Evolutionary conservation across 2,888 invertebrate species (phyloP), one percentile per base, ranked within the genome.

Genomic region (Sclerodermus sp.): DNA sequence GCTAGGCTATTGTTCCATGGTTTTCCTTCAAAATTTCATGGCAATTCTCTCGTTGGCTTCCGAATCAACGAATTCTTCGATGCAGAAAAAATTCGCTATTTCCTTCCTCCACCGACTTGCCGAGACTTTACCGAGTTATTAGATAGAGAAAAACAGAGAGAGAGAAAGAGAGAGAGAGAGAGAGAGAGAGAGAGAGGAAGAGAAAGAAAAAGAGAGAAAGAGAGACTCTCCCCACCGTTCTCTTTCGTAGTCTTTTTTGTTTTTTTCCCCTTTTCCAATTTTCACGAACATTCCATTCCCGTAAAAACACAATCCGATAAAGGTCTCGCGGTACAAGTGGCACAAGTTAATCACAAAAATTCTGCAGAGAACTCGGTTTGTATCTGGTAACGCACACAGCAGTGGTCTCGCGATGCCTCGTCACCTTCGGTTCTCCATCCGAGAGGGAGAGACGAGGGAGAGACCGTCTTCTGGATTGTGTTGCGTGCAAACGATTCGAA

Each of bases 311-410:
- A 41, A 42, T 37, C 51, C 47, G 58, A 53, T 47, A 49, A 52
- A 55, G 43, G 49, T 55, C 38, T 60, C 58, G 57, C 55, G 70
- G 62, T 29, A 39, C 69, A 71, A 68, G 66, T 73, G 72, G 73
- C 72, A 71, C 71, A 71, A 69, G 61, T 68, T 67, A 69, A 73
- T 73, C 72, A 73, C 72, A 72, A 70, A 46, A 49, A 57, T 57
- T 48, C 52, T 53, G 49, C 47, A 39, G 42, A 66, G 66, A 58
- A 63, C 60, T 34, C 34, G 41, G 10, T 15, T 39, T 17, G 16
- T 8, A 23, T 23, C 23, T 8, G 23, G 23, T 8, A 23, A 23
- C 8, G 23, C 23, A 23, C 23, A 23, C 23, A 9, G n/a, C 36
- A 29, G 12, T 23, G 3, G 44, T 42, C 32, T 18, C 32, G 13